Evolutionary conservation across 2,113 vertebrate genomes (phyloP), one percentile per base, ranked within the genome.

Genomic region (Pterocles gutturalis): DNA sequence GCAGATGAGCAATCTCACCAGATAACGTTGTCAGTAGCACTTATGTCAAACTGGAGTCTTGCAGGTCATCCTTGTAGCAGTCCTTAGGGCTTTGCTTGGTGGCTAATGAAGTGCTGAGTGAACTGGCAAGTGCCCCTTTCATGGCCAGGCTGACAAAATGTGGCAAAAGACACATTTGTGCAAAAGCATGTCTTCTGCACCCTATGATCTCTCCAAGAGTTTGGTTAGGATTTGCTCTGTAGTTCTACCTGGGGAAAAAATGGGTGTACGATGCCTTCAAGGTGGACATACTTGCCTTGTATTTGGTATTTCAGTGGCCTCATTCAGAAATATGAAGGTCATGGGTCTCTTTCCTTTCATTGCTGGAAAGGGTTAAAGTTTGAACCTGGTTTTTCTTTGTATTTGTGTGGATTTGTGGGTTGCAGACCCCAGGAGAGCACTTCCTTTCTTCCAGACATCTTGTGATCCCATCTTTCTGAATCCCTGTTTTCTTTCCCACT

Each of bases 131-230:
- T 33, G 18, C 18, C n/a, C 24, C 21, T 54, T 69, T 53, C 38
- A 17, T 8, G 48, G 18, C 36, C 60, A 62, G 25, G n/a, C 76
- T 89, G 76, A 53, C 33, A 46, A 33, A 36, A 55, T 11, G 20
- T 53, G 48, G 48, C 12, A 49, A 45, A 61, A 61, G 25, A 21
- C 41, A 8, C 1, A 0, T 16, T 28, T 38, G 13, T 78, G 43
- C 71, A 61, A 49, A 53, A 65, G 51, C 26, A 7, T 3, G 6
- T 24, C 34, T 72, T 76, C 58, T 72, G 53, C 25, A 46, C 22
- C 46, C 41, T 62, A 1, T 0, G 0, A 4, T 45, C 26, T 46
- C 21, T 57, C 25, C 5, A 41, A 6, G 11, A 67, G 4, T 18
- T 82, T 45, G 15, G 20, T 7, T 51, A 49, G 65, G 41, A 61